Base-by-base conservation (phyloP, 2,888 invertebrate species). In the Plagiodera versicolora region DNA sequence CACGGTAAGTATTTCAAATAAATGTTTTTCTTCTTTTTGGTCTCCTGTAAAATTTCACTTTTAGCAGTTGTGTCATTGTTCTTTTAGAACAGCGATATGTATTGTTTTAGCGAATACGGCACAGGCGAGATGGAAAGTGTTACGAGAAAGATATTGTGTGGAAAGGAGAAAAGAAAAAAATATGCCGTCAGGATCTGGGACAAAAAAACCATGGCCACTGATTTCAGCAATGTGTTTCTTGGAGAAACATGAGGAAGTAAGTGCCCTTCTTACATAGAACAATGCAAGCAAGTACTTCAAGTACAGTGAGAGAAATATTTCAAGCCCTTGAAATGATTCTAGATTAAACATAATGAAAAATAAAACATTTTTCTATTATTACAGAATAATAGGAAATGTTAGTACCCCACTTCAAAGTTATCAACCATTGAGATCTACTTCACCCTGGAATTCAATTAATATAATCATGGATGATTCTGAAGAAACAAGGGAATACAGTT, bases 131-230 rank as follows among this genome's bases (percentile, higher is more conserved):
- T 5, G 8, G 16, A 46, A 46, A 10, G 46, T 46, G 8, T 46
- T 46, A n/a, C 17, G 46, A n/a, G 8, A 46, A 5, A 46, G 3
- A 46, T 46, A 46, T 10, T 5, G 46, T 46, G 46, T 46, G 2
- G 46, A 46, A 14, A 46, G 46, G 11, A 46, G 16, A 16, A 46
- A 46, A 46, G 16, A 46, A 5, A 46, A 46, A 46, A 3, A 46
- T 46, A 46, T 46, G 46, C 46, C 8, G 10, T 46, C 46, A 46
- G 16, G 46, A 46, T 46, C 46, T 46, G 46, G 46, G 46, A 6
- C 46, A 11, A 16, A 46, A 14, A 46, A 46, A 46, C 9, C 16
- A 46, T 46, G 46, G 46, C 46, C 46, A n/a, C 14, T 46, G 46
- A 18, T 46, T 4, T 46, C 46, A 46, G 46, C 17, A 10, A 46